Evolutionary conservation across 2,888 invertebrate genomes (phyloP).

Genomic region (Xylota segnis): DNA sequence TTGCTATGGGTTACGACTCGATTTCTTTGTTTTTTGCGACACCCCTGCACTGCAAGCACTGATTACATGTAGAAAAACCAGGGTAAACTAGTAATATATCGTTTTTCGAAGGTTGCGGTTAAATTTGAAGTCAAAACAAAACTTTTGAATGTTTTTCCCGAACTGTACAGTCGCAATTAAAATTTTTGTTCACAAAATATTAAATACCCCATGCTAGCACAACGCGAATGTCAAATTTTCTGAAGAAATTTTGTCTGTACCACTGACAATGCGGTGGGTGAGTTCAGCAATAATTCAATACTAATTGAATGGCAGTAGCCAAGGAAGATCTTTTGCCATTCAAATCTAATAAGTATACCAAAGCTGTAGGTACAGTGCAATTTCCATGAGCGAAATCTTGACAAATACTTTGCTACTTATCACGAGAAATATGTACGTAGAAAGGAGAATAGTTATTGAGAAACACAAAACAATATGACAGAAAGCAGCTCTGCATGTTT

Average conservation of each 20-base stretch:
- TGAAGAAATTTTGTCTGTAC: not conserved
- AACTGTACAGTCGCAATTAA: slow-evolving; percentile 49
- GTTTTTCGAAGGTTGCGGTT: not conserved
- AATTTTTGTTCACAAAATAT: slow-evolving; percentile 24
- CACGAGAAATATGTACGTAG: too few relatives aligned
- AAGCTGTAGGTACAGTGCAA: too few relatives aligned
- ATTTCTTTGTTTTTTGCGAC: not conserved
- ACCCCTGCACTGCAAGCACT: not conserved
- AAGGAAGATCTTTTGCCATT: not conserved
- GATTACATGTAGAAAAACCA: not conserved
- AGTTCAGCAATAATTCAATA: not conserved
- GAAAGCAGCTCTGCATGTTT: too few relatives aligned
- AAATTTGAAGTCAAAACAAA: slow-evolving; percentile 31
- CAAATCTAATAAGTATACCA: too few relatives aligned
- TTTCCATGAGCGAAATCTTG: too few relatives aligned
- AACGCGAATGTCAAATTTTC: not conserved
- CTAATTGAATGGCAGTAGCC: not conserved
- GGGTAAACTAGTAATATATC: not conserved
- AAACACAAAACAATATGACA: too few relatives aligned
- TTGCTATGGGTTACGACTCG: not conserved
- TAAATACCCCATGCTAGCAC: not conserved
- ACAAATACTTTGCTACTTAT: too few relatives aligned
- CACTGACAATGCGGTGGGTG: slow-evolving; percentile 3
- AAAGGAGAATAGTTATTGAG: too few relatives aligned
- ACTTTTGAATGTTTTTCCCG: slow-evolving; percentile 45